Conservation (phyloP, 2,797 vertebrate species). For the Hylomyscus alleni region DNA sequence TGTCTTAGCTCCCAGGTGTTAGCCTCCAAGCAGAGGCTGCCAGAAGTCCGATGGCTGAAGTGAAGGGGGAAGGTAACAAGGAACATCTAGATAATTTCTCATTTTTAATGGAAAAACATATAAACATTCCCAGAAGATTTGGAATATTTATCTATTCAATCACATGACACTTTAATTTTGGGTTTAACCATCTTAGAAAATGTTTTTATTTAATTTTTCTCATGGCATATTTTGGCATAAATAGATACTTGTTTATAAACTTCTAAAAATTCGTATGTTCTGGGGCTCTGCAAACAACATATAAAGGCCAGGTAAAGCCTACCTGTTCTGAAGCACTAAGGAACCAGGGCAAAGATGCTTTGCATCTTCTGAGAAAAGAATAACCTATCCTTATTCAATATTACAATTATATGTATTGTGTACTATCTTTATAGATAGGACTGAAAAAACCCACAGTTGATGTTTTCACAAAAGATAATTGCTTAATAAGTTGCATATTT, state of each 20-base stretch:
- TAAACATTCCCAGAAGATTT: slow-evolving; percentile 18
- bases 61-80: too few species aligned
- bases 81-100: not conserved
- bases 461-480: not conserved
- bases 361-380: not conserved
- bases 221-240: slow-evolving; percentile 31
- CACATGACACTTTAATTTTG: slow-evolving; percentile 59
- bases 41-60: too few species aligned
- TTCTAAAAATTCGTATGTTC: not conserved
- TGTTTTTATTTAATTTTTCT: slow-evolving; percentile 53
- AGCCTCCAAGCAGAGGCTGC: too few species aligned
- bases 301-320: not conserved
- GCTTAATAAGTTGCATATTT: slow-evolving; percentile 36
- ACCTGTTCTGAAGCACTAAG: not conserved
- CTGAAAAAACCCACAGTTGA: not conserved
- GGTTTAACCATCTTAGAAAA: slow-evolving; percentile 49
- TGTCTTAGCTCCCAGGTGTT: too few species aligned
- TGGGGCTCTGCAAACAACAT: not conserved
- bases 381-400: not conserved
- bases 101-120: slow-evolving; percentile 22
- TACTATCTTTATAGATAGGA: not conserved
- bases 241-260: slow-evolving; percentile 1
- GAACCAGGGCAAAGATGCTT: not conserved
- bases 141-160: slow-evolving; percentile 46
- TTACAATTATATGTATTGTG: not conserved